These are phyloP conservation scores for Diaperis boleti DNA, from an alignment of 2,888 invertebrate species.

Conservation along the genomic window DNA sequence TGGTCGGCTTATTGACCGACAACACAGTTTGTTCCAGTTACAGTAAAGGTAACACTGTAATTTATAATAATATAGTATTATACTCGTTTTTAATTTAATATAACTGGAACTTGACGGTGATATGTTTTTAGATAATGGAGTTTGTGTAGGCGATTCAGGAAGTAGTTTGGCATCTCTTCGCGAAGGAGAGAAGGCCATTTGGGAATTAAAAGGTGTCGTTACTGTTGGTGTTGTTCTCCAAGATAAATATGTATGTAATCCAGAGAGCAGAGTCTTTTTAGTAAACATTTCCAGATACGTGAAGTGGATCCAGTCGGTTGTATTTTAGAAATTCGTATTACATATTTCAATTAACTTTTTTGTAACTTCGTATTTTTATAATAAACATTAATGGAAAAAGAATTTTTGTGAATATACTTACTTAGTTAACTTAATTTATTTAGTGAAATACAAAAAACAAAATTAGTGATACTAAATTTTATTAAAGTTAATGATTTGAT, in stretches of 20 bases:
- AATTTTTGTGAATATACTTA: too few species aligned
- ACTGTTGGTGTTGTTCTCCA: conserved; percentile 47
- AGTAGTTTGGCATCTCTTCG: conserved; percentile 44
- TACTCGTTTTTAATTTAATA: background rate
- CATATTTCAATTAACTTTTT: too few species aligned
- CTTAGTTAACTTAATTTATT: too few species aligned
- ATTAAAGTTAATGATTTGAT: too few species aligned
- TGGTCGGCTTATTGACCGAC: conserved; percentile 41
- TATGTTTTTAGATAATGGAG: conserved; percentile 19
- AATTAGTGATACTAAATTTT: too few species aligned
- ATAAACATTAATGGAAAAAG: too few species aligned
- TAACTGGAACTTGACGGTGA: too few species aligned
- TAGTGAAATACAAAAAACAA: too few species aligned
- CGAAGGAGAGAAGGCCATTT: conserved; percentile 30
- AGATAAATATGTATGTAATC: conserved; percentile 45
- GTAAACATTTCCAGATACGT: conserved; percentile 44
- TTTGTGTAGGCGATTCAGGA: conserved; percentile 49
- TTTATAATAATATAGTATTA: background rate
- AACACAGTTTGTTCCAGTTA: conserved; percentile 40
- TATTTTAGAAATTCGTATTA: conserved; percentile 38
- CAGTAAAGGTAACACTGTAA: conserved; percentile 44
- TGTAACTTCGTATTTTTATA: too few species aligned
- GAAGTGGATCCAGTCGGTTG: conserved; percentile 48
- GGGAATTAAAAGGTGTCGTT: conserved; percentile 49
- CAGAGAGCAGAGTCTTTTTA: conserved; percentile 40